phyloP scores from a whole-genome alignment of 2,797 vertebrate genomes.

The Avahi laniger region DNA sequence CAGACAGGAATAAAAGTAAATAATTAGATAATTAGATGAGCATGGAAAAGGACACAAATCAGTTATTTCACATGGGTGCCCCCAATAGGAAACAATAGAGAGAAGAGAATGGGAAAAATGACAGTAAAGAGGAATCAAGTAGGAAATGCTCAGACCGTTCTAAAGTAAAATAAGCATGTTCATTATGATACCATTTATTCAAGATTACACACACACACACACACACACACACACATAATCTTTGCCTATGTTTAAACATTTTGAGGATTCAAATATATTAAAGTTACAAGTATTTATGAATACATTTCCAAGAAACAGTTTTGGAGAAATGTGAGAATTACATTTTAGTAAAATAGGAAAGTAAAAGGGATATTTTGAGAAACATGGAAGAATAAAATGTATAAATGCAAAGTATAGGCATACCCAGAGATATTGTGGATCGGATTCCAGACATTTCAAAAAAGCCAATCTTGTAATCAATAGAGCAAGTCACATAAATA shows the following conservation, averaged over 20 bases:
- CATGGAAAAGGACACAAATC: neutral
- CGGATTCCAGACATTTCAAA: no score
- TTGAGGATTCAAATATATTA: neutral
- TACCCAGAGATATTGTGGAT: no score
- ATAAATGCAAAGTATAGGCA: no score
- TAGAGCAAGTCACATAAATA: no score
- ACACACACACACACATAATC: no score
- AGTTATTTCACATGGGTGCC: neutral
- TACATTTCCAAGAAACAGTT: neutral
- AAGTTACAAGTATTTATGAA: neutral
- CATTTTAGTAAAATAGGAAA: neutral
- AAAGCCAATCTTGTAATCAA: no score
- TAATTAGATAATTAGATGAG: neutral
- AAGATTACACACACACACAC: neutral
- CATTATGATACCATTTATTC: neutral
- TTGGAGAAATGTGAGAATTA: neutral
- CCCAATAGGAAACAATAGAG: neutral
- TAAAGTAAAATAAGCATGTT: neutral
- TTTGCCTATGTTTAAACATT: neutral
- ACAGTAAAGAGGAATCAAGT: neutral
- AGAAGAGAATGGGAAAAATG: neutral
- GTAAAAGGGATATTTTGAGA: no score
- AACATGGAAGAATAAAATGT: no score
- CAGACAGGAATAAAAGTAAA: neutral
- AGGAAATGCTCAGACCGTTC: neutral